These are phyloP conservation scores for Heliangelus exortis DNA, from an alignment of 2,797 vertebrate genomes.

Conservation along the genomic window DNA sequence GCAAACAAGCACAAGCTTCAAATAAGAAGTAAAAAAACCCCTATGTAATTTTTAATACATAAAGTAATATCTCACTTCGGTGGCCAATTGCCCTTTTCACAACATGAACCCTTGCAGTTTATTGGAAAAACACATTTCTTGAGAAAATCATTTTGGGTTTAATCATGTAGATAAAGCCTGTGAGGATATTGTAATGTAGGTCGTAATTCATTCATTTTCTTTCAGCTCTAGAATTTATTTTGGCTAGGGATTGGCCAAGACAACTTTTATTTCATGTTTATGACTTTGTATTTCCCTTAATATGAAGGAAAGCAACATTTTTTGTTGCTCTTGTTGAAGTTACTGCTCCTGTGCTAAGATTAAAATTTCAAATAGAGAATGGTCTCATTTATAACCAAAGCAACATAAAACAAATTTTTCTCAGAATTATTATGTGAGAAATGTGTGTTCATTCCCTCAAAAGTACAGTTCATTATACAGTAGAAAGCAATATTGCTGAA, in stretches of 20 bases:
- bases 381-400: not conserved
- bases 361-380: constrained; percentile 3
- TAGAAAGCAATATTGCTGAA: not conserved
- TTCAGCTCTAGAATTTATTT: not conserved
- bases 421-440: not conserved
- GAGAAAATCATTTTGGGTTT: not conserved
- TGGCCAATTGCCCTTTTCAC: not conserved
- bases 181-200: not conserved
- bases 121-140: not conserved
- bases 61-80: not conserved
- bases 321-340: not conserved
- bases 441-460: not conserved
- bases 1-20: not conserved
- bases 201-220: not conserved
- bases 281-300: not conserved
- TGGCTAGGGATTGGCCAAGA: not conserved
- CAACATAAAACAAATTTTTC: not conserved
- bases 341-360: not conserved
- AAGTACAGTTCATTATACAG: not conserved
- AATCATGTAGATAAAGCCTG: not conserved
- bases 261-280: not conserved
- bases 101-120: not conserved
- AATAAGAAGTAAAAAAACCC: not conserved
- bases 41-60: not conserved
- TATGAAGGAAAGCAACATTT: not conserved